Base-by-base conservation (phyloP, 23 tunicate genomes). In the Diplosoma virens region DNA sequence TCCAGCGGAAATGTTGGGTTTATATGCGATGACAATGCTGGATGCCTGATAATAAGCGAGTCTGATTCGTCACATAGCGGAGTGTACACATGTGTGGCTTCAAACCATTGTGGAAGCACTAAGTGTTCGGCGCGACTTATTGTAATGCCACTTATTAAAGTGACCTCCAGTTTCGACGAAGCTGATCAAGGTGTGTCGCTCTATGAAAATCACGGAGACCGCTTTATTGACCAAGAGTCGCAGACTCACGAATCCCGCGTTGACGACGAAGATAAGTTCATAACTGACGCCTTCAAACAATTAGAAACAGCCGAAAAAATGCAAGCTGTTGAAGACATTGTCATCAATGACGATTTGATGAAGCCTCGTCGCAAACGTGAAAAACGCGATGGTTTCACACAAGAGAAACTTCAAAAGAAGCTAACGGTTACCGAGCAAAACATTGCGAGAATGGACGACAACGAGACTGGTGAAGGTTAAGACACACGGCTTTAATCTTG, bases 391-490 rank as follows among this genome's bases (percentile, higher is more conserved):
- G 53, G 24, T 33, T 48, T 27, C 60, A 25, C 9, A 48, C 23
- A 47, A 61, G 18, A 36, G 67, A 70, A 74, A 61, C 16, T n/a
- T 29, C 35, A 48, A 55, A 75, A 64, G 37, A 29, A 48, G 29
- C 30, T 22, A 2, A 4, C 28, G 25, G 28, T 32, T 24, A 35
- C 54, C 33, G 85, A 55, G 24, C 60, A 48, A 37, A 50, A 21
- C 55, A 34, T 53, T 18, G 73, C 75, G 27, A 37, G 80, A 33
- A 25, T 74, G 64, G 83, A 79, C 37, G 93, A 86, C 81, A 34
- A 59, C 52, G 93, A 86, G 65, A 86, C 93, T 46, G 93, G 93
- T 47, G 93, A 86, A 86, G 93, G 93, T 86, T 79, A n/a, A n/a
- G n/a, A n/a, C n/a, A n/a, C n/a, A n/a, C n/a, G n/a, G n/a, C n/a